These are phyloP conservation scores for Cerastis rubricosa DNA, from an alignment of 2,888 invertebrate species.

Conservation along the genomic window DNA sequence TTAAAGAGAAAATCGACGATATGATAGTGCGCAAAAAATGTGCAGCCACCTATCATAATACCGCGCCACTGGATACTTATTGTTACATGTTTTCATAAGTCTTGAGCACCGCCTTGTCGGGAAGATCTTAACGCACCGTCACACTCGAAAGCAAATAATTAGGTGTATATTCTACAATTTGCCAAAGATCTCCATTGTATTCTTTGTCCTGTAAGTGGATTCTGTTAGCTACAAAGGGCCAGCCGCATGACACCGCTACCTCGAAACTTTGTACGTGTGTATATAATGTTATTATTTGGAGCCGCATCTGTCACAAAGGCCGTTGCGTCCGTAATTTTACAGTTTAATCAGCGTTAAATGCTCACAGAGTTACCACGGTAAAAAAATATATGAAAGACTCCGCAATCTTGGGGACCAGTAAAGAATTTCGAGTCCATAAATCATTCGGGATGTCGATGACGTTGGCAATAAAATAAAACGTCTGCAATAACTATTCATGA, in stretches of 20 bases:
- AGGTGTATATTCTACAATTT: slow-evolving; percentile 90
- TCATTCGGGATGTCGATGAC: slow-evolving; percentile 83
- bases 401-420: slow-evolving; percentile 71
- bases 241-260: slow-evolving; percentile 86
- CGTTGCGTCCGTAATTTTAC: slow-evolving; percentile 89
- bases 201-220: slow-evolving; percentile 89
- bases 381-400: slow-evolving; percentile 78
- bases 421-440: slow-evolving; percentile 85
- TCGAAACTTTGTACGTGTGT: slow-evolving; percentile 80
- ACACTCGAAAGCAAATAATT: slow-evolving; percentile 88
- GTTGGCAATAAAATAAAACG: slow-evolving; percentile 73
- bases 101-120: slow-evolving; percentile 84
- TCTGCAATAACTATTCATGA: slow-evolving; percentile 70
- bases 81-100: slow-evolving; percentile 88
- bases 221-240: slow-evolving; percentile 81
- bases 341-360: slow-evolving; percentile 91
- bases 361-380: slow-evolving; percentile 85
- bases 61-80: slow-evolving; percentile 75
- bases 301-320: slow-evolving; percentile 90
- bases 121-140: slow-evolving; percentile 83
- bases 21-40: slow-evolving; percentile 63
- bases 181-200: slow-evolving; percentile 88
- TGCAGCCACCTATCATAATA: slow-evolving; percentile 81
- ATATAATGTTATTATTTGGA: slow-evolving; percentile 89
- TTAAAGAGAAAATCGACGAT: slow-evolving; percentile 21